Percentiles rank a stretch among this genome's conserved stretches.
Conservation (phyloP, 2,888 invertebrate genomes). For the Tetragnatha montana region DNA sequence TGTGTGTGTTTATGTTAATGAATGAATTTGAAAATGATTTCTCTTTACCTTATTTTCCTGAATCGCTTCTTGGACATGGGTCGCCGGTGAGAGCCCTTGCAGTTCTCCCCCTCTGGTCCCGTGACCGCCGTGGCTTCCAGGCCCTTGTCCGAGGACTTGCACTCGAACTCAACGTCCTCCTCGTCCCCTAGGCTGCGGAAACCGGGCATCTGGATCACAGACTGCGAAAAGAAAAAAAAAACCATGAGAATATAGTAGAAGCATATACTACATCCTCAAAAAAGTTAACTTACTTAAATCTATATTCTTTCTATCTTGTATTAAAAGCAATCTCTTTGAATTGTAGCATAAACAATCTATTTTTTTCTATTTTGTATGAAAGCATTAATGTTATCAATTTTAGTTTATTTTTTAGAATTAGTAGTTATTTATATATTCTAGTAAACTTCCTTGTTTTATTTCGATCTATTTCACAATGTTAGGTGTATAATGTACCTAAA, state of each 20-base stretch:
- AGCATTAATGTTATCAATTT: too few relatives aligned
- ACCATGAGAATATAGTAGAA: too few relatives aligned
- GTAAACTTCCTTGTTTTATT: too few relatives aligned
- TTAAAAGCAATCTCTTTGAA: too few relatives aligned
- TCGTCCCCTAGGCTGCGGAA: constrained; percentile 91
- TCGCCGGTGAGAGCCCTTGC: constrained; percentile 88
- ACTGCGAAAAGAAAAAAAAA: constrained; percentile 81
- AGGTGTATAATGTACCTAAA: too few relatives aligned
- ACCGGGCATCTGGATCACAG: constrained; percentile 92
- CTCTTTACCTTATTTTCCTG: constrained; percentile 86
- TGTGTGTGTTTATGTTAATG: not conserved
- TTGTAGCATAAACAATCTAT: too few relatives aligned
- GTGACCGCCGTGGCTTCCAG: constrained; percentile 90
- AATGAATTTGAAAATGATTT: not conserved
- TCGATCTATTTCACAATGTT: too few relatives aligned
- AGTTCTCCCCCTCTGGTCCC: constrained; percentile 86
- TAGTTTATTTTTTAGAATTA: too few relatives aligned
- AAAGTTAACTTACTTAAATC: not conserved
- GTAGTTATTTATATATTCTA: too few relatives aligned
- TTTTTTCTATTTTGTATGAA: too few relatives aligned
- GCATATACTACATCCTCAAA: too few relatives aligned
- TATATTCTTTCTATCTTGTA: not conserved
- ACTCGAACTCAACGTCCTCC: constrained; percentile 91
- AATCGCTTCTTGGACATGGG: constrained; percentile 88
- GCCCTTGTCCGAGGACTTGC: constrained; percentile 88